Conservation (phyloP, 1,140 invertebrate genomes). For the Micrasema longulum region DNA sequence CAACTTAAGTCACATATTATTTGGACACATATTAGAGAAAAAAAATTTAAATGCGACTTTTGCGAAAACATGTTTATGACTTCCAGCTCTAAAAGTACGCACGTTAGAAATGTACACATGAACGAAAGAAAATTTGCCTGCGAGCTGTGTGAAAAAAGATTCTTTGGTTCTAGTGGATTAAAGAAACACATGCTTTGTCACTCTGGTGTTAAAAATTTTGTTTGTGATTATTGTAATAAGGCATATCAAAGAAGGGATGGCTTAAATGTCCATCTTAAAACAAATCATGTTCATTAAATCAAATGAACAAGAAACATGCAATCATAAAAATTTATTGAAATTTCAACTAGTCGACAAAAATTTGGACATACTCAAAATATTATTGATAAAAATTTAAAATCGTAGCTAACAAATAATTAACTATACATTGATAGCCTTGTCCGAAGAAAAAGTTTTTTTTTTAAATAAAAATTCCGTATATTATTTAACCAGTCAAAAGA, state of each 20-base stretch:
- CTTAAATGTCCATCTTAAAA: conserved; percentile 64
- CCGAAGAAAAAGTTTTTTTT: too few relatives aligned
- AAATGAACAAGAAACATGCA: too few relatives aligned
- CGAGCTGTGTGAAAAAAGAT: conserved; percentile 63
- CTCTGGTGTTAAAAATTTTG: conserved; percentile 62
- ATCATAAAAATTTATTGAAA: too few relatives aligned
- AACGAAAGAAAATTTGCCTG: conserved; percentile 67
- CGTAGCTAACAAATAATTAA: too few relatives aligned
- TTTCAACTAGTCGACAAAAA: too few relatives aligned
- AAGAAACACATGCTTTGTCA: conserved; percentile 64
- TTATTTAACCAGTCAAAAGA: too few relatives aligned
- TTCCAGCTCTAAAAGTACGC: conserved; percentile 62
- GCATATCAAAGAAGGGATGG: conserved; percentile 66
- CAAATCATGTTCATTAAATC: conserved; percentile 39
- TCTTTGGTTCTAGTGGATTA: conserved; percentile 64
- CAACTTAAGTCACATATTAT: conserved; percentile 64
- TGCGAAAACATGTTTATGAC: conserved; percentile 66
- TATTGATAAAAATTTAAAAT: too few relatives aligned
- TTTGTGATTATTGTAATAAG: conserved; percentile 65
- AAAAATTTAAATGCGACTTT: conserved; percentile 63
- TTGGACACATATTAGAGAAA: conserved; percentile 65
- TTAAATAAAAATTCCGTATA: too few relatives aligned
- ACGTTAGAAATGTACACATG: conserved; percentile 64
- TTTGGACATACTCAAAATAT: too few relatives aligned
- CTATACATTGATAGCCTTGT: too few relatives aligned